Evolutionary conservation across 2,888 invertebrate species (phyloP).

Genomic region (Leucozona laternaria): DNA sequence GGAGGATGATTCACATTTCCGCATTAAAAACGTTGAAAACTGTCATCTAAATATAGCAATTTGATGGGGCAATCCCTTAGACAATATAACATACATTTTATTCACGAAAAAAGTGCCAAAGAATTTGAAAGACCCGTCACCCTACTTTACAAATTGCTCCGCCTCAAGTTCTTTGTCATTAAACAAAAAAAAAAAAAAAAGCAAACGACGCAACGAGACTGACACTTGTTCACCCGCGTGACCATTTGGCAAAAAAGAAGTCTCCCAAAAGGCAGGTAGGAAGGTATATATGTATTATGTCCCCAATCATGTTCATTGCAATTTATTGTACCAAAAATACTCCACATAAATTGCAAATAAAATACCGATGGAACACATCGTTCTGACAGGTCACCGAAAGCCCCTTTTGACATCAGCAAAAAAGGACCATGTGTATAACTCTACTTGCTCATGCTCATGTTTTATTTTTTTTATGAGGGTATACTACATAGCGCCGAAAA

Average conservation of each 20-base stretch:
- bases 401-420: slow-evolving; percentile 24
- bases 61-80: slow-evolving; percentile 35
- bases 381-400: slow-evolving; percentile 60
- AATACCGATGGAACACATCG: slow-evolving; percentile 53
- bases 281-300: slow-evolving; percentile 20
- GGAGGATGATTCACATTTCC: slow-evolving; percentile 34
- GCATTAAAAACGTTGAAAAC: slow-evolving; percentile 25
- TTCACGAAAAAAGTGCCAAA: slow-evolving; percentile 27
- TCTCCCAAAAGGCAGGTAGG: slow-evolving; percentile 48
- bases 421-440: slow-evolving; percentile 21
- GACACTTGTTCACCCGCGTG: background rate
- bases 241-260: slow-evolving; percentile 11
- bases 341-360: slow-evolving; percentile 62
- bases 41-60: slow-evolving; percentile 12
- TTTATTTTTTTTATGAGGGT: slow-evolving; percentile 18
- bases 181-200: background rate
- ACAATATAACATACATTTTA: slow-evolving; percentile 42
- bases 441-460: background rate
- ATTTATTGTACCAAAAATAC: slow-evolving; percentile 60
- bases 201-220: background rate
- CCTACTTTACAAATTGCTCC: slow-evolving; percentile 60
- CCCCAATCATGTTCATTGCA: slow-evolving; percentile 67
- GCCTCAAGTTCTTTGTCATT: slow-evolving; percentile 44
- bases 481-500: slow-evolving; percentile 49
- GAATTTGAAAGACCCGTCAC: slow-evolving; percentile 53